phyloP scores from a whole-genome alignment of 2,888 invertebrate species.

The Athalia rosae region DNA sequence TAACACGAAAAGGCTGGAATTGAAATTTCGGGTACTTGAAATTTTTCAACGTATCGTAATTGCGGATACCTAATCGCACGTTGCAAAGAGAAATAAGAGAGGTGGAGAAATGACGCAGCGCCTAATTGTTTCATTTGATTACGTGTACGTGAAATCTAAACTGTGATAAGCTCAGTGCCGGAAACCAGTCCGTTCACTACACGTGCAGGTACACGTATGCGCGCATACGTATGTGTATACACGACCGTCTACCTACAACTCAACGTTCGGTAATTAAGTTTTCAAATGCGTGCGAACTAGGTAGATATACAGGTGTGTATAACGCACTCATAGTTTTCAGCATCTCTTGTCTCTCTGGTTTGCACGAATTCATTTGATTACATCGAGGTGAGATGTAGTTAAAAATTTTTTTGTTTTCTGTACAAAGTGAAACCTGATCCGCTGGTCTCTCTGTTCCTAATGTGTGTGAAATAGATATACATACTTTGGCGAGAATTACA shows the following conservation, averaged over 20 bases:
- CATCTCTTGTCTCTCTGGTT: slow-evolving; percentile 23
- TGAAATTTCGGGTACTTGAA: too few relatives aligned
- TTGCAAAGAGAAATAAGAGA: neutral
- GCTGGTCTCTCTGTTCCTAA: too few relatives aligned
- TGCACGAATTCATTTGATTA: slow-evolving; percentile 20
- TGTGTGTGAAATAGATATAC: too few relatives aligned
- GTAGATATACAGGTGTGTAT: neutral
- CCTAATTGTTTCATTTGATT: neutral
- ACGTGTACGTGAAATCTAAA: neutral
- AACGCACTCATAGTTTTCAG: slow-evolving; percentile 16
- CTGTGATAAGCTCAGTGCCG: neutral
- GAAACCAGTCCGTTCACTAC: neutral
- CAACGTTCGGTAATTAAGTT: neutral
- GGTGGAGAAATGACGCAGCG: too few relatives aligned
- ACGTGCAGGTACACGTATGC: neutral
- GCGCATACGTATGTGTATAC: neutral
- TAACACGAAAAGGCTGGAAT: too few relatives aligned
- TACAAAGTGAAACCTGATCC: neutral
- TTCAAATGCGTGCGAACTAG: neutral
- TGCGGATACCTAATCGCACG: too few relatives aligned
- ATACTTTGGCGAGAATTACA: too few relatives aligned
- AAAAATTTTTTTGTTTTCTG: neutral
- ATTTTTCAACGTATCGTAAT: too few relatives aligned
- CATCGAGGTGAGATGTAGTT: slow-evolving; percentile 22
- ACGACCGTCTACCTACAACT: neutral